Evolutionary conservation across 2,797 vertebrate genomes (phyloP).

Genomic region (Chelmon rostratus): DNA sequence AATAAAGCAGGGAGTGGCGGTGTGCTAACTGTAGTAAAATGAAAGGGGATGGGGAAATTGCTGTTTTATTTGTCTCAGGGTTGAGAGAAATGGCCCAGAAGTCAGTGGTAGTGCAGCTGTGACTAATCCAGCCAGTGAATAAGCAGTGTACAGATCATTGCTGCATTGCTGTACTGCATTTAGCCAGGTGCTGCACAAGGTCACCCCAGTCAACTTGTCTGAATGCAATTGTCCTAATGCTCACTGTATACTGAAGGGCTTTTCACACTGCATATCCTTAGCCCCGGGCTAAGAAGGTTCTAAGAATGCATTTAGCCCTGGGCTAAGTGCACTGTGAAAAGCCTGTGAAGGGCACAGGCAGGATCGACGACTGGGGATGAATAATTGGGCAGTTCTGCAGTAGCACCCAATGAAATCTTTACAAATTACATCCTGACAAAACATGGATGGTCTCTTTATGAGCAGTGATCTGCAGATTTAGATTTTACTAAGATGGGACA

Average conservation of each 20-base stretch:
- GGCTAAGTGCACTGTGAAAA: too few relatives aligned
- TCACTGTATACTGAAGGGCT: neutral
- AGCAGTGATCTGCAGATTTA: neutral
- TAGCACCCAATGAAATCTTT: neutral
- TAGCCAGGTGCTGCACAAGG: slow-evolving; percentile 68
- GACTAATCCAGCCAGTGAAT: slow-evolving; percentile 54
- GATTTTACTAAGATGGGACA: neutral
- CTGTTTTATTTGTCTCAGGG: slow-evolving; percentile 13
- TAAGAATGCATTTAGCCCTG: too few relatives aligned
- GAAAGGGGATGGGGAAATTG: slow-evolving; percentile 5
- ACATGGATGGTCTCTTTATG: neutral
- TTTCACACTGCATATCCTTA: too few relatives aligned
- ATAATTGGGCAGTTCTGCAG: neutral
- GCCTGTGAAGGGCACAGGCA: slow-evolving; percentile 3
- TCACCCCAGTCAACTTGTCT: slow-evolving; percentile 55
- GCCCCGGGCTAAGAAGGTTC: too few relatives aligned
- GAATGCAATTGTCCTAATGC: slow-evolving; percentile 31
- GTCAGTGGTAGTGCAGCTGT: slow-evolving; percentile 43
- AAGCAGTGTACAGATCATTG: slow-evolving; percentile 51
- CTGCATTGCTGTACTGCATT: slow-evolving; percentile 63
- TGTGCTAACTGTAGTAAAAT: slow-evolving; percentile 15
- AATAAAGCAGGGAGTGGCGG: slow-evolving; percentile 42
- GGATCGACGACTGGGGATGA: neutral
- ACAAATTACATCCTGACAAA: neutral
- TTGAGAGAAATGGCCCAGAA: slow-evolving; percentile 28